A percentile compares a stretch with the other conserved stretches of the same genome.
phyloP scores from a whole-genome alignment of 2,113 vertebrate species.

The Protomyctophum bolini region DNA sequence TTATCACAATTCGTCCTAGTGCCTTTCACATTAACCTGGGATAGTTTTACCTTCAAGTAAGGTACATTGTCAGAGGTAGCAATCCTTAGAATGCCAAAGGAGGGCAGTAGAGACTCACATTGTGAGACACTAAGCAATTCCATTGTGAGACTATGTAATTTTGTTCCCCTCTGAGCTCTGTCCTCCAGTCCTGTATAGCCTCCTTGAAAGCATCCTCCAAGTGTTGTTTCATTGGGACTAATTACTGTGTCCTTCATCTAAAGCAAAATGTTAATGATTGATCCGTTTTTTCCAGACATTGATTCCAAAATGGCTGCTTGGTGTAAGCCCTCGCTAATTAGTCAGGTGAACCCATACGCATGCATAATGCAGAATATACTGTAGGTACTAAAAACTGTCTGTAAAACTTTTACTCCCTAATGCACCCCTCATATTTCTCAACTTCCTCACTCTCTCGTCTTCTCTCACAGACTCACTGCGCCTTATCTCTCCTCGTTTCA shows the following conservation, averaged over 20 bases:
- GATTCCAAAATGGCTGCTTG: slow-evolving; percentile 51
- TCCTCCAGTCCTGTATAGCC: slow-evolving; percentile 9
- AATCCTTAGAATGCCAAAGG: slow-evolving; percentile 42
- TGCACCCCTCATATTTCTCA: slow-evolving; percentile 7
- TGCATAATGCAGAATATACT: slow-evolving; percentile 43
- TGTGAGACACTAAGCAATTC: neutral
- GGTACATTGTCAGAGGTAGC: neutral
- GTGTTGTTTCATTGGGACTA: slow-evolving; percentile 76
- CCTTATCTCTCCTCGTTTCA: slow-evolving; percentile 39
- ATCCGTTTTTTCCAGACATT: slow-evolving; percentile 66
- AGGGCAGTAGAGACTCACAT: slow-evolving; percentile 68
- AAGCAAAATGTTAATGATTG: slow-evolving; percentile 76
- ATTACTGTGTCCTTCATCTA: slow-evolving; percentile 77
- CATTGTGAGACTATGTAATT: neutral
- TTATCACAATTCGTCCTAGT: neutral
- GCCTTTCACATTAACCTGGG: neutral
- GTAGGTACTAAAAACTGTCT: slow-evolving; percentile 12
- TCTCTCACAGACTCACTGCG: slow-evolving; percentile 12
- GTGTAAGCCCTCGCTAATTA: slow-evolving; percentile 49
- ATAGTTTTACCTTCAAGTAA: neutral
- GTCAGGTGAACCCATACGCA: slow-evolving; percentile 48
- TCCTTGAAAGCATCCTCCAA: slow-evolving; percentile 31
- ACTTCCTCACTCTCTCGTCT: slow-evolving; percentile 12
- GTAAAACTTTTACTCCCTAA: slow-evolving; percentile 25
- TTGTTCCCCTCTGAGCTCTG: slow-evolving; percentile 2